A percentile compares a stretch with the other conserved stretches of the same genome.
These are phyloP conservation scores for Stomatorhinus ivindoensis DNA, from an alignment of 2,113 vertebrate species.

Conservation along the genomic window DNA sequence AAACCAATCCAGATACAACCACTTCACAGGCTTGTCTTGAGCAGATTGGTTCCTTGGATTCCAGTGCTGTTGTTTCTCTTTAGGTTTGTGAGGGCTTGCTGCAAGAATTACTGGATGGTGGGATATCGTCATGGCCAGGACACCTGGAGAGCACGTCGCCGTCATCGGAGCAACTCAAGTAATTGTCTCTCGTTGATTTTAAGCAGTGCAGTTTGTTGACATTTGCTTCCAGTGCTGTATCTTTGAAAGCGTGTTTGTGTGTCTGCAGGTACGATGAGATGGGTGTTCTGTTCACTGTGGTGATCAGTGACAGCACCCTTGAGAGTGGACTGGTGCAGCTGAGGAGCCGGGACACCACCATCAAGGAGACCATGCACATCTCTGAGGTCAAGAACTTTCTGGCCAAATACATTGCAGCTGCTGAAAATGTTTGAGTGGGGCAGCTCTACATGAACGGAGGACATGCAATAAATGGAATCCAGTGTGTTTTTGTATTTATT, in stretches of 20 bases:
- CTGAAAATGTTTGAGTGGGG: slow-evolving; percentile 47
- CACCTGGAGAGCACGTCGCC: slow-evolving; percentile 70
- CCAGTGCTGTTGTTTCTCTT: slow-evolving; percentile 8
- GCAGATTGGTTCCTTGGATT: not conserved
- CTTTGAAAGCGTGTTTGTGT: not conserved
- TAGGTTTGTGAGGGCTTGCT: slow-evolving; percentile 85
- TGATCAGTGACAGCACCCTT: slow-evolving; percentile 74
- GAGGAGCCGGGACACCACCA: slow-evolving; percentile 81
- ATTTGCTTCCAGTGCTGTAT: not conserved
- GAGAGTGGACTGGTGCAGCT: slow-evolving; percentile 83
- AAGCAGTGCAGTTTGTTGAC: not conserved
- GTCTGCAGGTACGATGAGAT: slow-evolving; percentile 85
- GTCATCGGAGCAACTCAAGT: slow-evolving; percentile 83
- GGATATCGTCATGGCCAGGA: slow-evolving; percentile 84
- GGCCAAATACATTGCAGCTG: slow-evolving; percentile 70
- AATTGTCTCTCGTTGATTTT: slow-evolving; percentile 27
- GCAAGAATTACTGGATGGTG: slow-evolving; percentile 70
- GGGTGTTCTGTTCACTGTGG: slow-evolving; percentile 79
- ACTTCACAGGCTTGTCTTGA: not conserved
- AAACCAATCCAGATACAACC: not conserved
- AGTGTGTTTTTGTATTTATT: not conserved
- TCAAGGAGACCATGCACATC: slow-evolving; percentile 89
- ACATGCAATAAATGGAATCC: not conserved
- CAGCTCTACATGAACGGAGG: not conserved
- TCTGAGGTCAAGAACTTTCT: slow-evolving; percentile 79